Evolutionary conservation across 2,797 vertebrate genomes (phyloP).

Genomic region (Bradypodion ventrale): DNA sequence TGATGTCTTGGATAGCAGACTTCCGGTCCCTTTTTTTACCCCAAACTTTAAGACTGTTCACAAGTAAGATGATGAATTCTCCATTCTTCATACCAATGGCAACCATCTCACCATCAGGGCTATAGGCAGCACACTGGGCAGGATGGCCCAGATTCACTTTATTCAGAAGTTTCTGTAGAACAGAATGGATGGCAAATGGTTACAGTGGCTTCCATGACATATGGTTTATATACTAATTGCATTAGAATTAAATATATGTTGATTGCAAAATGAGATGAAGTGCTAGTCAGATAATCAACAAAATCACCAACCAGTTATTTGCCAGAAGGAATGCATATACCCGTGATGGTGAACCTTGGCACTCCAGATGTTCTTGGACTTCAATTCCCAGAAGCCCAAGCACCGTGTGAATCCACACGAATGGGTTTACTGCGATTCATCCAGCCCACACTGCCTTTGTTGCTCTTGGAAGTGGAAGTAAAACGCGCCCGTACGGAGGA

Average conservation of each 20-base stretch:
- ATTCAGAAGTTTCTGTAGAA: conserved; percentile 89
- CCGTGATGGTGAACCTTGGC: too few species aligned
- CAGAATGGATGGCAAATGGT: not conserved
- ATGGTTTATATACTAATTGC: not conserved
- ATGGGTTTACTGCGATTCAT: too few species aligned
- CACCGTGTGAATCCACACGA: too few species aligned
- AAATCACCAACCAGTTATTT: not conserved
- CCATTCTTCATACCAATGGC: conserved; percentile 96
- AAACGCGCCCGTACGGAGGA: too few species aligned
- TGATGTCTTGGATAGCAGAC: conserved; percentile 89
- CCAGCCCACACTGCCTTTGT: too few species aligned
- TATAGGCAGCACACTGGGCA: conserved; percentile 88
- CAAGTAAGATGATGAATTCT: conserved; percentile 91
- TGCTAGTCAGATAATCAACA: not conserved
- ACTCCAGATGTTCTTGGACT: too few species aligned
- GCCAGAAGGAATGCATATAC: not conserved
- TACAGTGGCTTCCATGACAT: not conserved
- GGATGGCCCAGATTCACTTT: conserved; percentile 92
- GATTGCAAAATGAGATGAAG: not conserved
- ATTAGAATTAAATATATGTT: not conserved
- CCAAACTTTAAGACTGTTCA: conserved; percentile 93
- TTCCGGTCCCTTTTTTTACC: conserved; percentile 95
- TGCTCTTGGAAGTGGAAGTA: too few species aligned
- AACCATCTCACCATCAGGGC: conserved; percentile 93
- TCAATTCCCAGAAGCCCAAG: too few species aligned